A percentile compares a stretch with the other conserved stretches of the same genome.
These are phyloP conservation scores for Seriola aureovittata DNA, from an alignment of 2,113 vertebrate species.

Conservation along the genomic window DNA sequence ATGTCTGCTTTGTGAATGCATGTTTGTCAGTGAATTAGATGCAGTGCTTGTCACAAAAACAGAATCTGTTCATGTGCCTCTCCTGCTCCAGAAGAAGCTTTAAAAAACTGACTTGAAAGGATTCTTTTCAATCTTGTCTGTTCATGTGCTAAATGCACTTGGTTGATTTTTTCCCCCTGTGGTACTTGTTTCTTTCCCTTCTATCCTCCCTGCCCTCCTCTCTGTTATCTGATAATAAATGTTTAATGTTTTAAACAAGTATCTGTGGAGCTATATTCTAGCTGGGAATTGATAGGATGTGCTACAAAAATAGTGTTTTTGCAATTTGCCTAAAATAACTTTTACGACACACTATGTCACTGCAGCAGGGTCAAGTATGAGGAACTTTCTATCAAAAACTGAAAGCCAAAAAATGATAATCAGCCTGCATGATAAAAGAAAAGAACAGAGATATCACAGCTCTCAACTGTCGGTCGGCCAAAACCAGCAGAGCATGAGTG, in stretches of 20 bases:
- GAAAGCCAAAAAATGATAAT: too few species aligned
- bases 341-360: background rate
- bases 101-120: constrained; percentile 6
- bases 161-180: constrained; percentile 11
- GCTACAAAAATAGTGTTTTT: background rate
- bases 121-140: constrained; percentile 3
- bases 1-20: constrained; percentile 35
- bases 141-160: constrained; percentile 18
- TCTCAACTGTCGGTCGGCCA: too few species aligned
- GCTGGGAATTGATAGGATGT: background rate
- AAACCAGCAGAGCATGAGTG: too few species aligned
- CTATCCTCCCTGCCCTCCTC: background rate
- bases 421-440: too few species aligned
- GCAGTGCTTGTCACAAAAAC: background rate
- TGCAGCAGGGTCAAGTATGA: background rate
- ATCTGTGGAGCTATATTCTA: background rate
- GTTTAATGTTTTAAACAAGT: constrained; percentile 23
- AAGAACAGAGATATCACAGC: too few species aligned
- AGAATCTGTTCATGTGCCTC: constrained; percentile 11
- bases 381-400: background rate
- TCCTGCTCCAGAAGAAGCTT: constrained; percentile 34
- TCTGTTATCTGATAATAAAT: constrained; percentile 47
- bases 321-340: background rate
- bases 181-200: background rate
- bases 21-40: constrained; percentile 30